Evolutionary conservation across 2,888 invertebrate genomes (phyloP).

Genomic region (Nomada goodeniana): DNA sequence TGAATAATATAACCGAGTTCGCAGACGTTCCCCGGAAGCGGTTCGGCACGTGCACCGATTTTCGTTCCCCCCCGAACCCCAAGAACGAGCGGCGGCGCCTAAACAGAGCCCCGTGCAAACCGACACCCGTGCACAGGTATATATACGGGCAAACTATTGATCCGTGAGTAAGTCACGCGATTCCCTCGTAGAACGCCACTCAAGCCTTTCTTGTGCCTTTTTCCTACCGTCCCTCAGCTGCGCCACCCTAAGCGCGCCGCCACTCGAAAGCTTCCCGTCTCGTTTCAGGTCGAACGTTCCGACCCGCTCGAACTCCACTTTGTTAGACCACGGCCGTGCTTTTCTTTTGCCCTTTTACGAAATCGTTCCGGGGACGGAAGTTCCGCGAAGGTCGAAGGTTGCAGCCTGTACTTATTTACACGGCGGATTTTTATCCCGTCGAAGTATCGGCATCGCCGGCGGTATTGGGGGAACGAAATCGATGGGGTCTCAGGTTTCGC

Average conservation of each 20-base stretch:
- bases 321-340: neutral
- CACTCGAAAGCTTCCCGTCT: slow-evolving; percentile 39
- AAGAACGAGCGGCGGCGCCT: slow-evolving; percentile 53
- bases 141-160: slow-evolving; percentile 80
- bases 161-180: slow-evolving; percentile 83
- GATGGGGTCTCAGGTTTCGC: neutral
- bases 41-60: slow-evolving; percentile 44
- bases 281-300: slow-evolving; percentile 25
- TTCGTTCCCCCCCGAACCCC: slow-evolving; percentile 30
- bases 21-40: slow-evolving; percentile 20
- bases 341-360: neutral
- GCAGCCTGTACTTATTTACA: slow-evolving; percentile 1
- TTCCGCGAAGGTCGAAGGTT: slow-evolving; percentile 6
- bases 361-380: slow-evolving; percentile 10
- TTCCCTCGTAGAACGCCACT: slow-evolving; percentile 83
- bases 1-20: slow-evolving; percentile 10
- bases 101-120: slow-evolving; percentile 62
- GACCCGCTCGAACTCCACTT: slow-evolving; percentile 9
- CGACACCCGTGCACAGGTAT: slow-evolving; percentile 65
- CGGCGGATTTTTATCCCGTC: neutral
- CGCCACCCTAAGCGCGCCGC: slow-evolving; percentile 35
- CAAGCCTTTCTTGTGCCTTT: slow-evolving; percentile 79
- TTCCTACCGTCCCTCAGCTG: slow-evolving; percentile 58
- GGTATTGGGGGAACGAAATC: slow-evolving; percentile 13
- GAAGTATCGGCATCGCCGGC: neutral